These are phyloP conservation scores for Nemapogon koenigi DNA, from an alignment of 2,888 invertebrate genomes.

Conservation along the genomic window DNA sequence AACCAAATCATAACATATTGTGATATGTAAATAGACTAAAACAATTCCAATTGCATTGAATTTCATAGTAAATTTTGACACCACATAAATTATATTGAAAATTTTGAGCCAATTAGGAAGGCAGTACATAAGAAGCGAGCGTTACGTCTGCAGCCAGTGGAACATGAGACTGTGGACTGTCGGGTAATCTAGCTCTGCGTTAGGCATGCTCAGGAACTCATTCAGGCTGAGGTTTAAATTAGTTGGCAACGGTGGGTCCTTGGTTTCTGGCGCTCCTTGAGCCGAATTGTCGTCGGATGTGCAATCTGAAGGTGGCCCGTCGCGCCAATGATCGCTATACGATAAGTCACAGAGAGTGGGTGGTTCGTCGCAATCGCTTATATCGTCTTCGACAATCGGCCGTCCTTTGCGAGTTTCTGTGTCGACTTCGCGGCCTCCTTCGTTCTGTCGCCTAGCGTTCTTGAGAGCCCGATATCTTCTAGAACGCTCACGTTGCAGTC, in stretches of 20 bases:
- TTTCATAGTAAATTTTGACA: too few species aligned
- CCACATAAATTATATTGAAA: too few species aligned
- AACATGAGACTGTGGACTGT: slow-evolving; percentile 61
- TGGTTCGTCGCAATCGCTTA: slow-evolving; percentile 50
- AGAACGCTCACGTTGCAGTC: slow-evolving; percentile 49
- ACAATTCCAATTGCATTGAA: too few species aligned
- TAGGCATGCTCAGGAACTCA: slow-evolving; percentile 48
- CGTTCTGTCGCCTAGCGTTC: slow-evolving; percentile 51
- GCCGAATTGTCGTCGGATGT: slow-evolving; percentile 54
- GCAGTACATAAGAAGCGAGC: slow-evolving; percentile 16
- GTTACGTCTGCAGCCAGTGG: slow-evolving; percentile 61
- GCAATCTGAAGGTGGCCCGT: slow-evolving; percentile 34
- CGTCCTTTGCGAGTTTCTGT: slow-evolving; percentile 28
- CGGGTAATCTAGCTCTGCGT: slow-evolving; percentile 52
- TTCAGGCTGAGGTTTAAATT: slow-evolving; percentile 35
- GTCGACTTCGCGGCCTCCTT: slow-evolving; percentile 33
- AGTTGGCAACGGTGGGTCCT: slow-evolving; percentile 24
- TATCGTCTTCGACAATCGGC: slow-evolving; percentile 36
- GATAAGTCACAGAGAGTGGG: slow-evolving; percentile 49
- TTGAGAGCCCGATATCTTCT: slow-evolving; percentile 51
- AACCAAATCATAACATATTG: slow-evolving; percentile 4
- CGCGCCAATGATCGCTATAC: slow-evolving; percentile 47
- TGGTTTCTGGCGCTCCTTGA: slow-evolving; percentile 38
- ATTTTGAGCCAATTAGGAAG: too few species aligned
- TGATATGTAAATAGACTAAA: slow-evolving; percentile 6